Evolutionary conservation across 2,888 invertebrate genomes (phyloP).

Genomic region (Zaprionus lineosus): DNA sequence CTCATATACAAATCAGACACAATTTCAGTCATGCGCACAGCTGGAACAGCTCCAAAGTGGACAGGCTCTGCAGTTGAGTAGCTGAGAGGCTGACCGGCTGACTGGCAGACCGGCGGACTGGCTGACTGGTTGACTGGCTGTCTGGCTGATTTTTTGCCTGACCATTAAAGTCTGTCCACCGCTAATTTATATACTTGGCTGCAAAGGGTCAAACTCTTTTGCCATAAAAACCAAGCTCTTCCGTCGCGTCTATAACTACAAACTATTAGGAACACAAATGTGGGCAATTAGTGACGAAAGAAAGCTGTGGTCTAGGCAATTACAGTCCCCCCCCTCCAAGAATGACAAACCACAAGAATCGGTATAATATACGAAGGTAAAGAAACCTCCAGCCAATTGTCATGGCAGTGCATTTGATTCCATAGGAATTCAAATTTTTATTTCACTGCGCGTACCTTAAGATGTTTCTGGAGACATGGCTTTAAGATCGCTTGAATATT

Average conservation of each 20-base stretch:
- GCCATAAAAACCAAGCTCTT: conserved; percentile 58
- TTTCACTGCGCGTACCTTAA: no score
- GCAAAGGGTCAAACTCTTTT: conserved; percentile 59
- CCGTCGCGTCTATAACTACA: conserved; percentile 33
- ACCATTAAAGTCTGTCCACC: conserved; percentile 43
- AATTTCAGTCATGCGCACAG: conserved; percentile 55
- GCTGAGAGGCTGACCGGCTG: conserved; percentile 8
- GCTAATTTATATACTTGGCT: conserved; percentile 65
- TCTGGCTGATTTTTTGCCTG: conserved; percentile 15
- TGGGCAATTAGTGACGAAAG: conserved; percentile 59
- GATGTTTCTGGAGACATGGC: no score
- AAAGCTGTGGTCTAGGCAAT: conserved; percentile 47
- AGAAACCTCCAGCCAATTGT: no score
- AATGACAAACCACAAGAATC: conserved; percentile 44
- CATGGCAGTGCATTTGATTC: no score
- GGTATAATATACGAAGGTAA: conserved; percentile 14
- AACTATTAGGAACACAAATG: conserved; percentile 51
- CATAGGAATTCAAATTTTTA: no score
- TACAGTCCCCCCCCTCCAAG: conserved; percentile 33
- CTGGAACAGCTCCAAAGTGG: conserved; percentile 44
- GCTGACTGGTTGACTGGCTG: conserved; percentile 18
- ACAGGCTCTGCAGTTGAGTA: neutral
- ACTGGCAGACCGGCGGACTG: conserved; percentile 12
- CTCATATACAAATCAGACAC: conserved; percentile 50
- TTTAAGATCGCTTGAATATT: no score